Evolutionary conservation across 2,888 invertebrate genomes (phyloP), one percentile per base, ranked within the genome.

Genomic region (Lathronympha strigana): DNA sequence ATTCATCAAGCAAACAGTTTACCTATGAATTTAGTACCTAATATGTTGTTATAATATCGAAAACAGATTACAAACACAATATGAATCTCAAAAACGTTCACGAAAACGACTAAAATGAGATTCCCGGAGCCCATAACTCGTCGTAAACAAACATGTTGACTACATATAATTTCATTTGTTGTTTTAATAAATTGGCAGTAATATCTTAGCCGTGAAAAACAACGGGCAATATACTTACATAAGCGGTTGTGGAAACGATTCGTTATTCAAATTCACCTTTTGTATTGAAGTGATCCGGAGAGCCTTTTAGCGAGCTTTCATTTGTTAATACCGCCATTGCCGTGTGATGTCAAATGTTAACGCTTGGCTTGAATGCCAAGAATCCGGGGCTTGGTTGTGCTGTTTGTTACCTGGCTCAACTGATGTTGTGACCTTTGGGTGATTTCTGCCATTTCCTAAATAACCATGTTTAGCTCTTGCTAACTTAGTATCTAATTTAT

Each of bases 121-220:
- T 57, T 8, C 57, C 25, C 43, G 13, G n/a, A n/a, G 13, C 55
- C 40, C 13, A 31, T 58, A 64, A 64, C 25, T 43, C 51, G 25
- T 25, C 6, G 36, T 40, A 60, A 64, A 64, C 64, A 64, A 64
- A 64, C 64, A 64, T 60, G 64, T 64, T 64, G 64, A 53, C 25
- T 61, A 40, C 40, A 64, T 51, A 60, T 60, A 60, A 62, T 66
- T 45, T 25, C 33, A 31, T 47, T 28, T 57, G 51, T 47, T 60
- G 63, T 43, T 63, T 47, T 68, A 62, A 68, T 64, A 67, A 69
- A 69, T 68, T 63, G 54, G 51, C 63, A 45, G 64, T 53, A 60
- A 68, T 69, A 69, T 67, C 58, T 69, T 67, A 68, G 53, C 57
- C 36, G 63, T 51, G 69, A 61, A 68, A 69, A 68, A 69, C 69